phyloP scores from a whole-genome alignment of 2,797 vertebrate genomes.

The Pipistrellus kuhlii region DNA sequence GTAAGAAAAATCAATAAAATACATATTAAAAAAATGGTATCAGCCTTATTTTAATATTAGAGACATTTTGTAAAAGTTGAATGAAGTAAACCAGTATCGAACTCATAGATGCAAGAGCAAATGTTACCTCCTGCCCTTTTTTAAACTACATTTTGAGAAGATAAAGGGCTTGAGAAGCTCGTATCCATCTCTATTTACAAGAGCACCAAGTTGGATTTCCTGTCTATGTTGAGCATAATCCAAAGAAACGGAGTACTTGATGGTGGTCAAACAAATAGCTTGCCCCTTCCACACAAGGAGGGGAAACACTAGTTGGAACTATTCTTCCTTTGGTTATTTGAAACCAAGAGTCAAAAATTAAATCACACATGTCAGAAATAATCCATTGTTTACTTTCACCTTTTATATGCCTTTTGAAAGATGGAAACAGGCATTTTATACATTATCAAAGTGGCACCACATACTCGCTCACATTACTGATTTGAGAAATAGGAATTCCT shows the following conservation, averaged over 20 bases:
- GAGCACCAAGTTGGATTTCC: neutral
- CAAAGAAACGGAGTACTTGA: neutral
- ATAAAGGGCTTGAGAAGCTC: neutral
- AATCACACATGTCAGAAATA: constrained; percentile 61
- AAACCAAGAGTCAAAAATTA: constrained; percentile 45
- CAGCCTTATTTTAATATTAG: neutral
- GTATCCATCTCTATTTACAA: neutral
- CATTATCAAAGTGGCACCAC: constrained; percentile 64
- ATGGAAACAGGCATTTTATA: constrained; percentile 60
- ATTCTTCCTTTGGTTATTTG: constrained; percentile 38
- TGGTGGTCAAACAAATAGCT: neutral
- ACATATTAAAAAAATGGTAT: neutral
- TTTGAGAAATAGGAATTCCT: constrained; percentile 72
- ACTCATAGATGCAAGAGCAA: neutral
- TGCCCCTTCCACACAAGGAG: neutral
- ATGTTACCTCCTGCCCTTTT: neutral
- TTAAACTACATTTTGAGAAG: neutral
- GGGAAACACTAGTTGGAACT: neutral
- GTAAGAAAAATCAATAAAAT: too few relatives aligned
- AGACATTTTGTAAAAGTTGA: neutral
- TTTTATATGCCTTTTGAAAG: constrained; percentile 52
- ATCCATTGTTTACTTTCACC: constrained; percentile 50
- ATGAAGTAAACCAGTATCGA: neutral
- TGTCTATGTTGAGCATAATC: neutral
- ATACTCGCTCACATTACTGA: constrained; percentile 67